phyloP scores from a whole-genome alignment of 2,113 vertebrate species.

The Ictalurus punctatus region DNA sequence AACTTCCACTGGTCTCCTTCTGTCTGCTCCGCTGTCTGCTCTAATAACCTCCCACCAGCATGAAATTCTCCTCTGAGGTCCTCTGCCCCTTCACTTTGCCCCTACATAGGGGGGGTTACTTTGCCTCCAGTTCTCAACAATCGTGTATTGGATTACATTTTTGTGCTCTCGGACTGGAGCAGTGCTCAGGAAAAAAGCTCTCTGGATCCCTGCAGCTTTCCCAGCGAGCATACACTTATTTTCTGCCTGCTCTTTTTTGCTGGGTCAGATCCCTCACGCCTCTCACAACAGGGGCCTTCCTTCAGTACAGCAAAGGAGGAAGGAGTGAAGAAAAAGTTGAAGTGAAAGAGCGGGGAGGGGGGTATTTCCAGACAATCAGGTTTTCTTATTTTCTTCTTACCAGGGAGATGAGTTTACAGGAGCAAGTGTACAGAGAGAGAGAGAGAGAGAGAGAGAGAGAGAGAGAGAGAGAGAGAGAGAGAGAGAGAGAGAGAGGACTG shows the following conservation, averaged over 20 bases:
- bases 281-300: background rate
- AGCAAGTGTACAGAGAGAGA: background rate
- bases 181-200: conserved; percentile 10
- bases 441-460: no score
- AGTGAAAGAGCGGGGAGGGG: background rate
- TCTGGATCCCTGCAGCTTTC: conserved; percentile 21
- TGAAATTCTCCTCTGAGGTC: conserved; percentile 27
- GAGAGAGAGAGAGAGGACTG: conserved; percentile 17
- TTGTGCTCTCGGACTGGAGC: conserved; percentile 14
- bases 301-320: conserved; percentile 8
- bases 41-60: conserved; percentile 46
- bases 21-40: background rate
- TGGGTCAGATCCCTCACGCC: conserved; percentile 34
- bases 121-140: conserved; percentile 36
- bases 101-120: background rate
- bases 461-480: conserved; percentile 24
- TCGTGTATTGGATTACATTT: conserved; percentile 37
- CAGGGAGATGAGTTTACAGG: background rate
- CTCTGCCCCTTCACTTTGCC: background rate
- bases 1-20: conserved; percentile 20
- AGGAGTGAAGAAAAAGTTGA: background rate
- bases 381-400: conserved; percentile 35
- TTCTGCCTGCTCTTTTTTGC: conserved; percentile 1
- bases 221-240: background rate
- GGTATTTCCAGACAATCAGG: conserved; percentile 29